These are phyloP conservation scores for Mesopsocus fuscifrons DNA, from an alignment of 2,888 invertebrate genomes.

Conservation along the genomic window DNA sequence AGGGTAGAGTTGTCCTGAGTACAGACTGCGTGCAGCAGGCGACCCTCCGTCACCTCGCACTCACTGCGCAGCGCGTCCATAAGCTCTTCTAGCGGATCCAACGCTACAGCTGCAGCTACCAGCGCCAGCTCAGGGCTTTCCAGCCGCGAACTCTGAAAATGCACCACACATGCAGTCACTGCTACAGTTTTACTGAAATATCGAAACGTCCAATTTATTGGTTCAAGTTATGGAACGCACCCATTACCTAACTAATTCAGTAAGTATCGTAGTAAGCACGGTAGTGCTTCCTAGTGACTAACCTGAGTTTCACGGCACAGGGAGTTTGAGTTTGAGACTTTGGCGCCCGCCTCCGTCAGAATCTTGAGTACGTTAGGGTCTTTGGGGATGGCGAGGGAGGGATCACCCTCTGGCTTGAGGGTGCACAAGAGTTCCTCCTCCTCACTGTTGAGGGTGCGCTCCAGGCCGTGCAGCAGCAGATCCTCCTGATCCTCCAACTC, in stretches of 20 bases:
- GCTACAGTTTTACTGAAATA: too few relatives aligned
- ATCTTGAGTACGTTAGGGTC: conserved; percentile 51
- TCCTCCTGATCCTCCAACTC: conserved; percentile 18
- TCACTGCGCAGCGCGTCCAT: conserved; percentile 23
- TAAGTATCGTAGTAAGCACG: too few relatives aligned
- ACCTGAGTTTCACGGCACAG: too few relatives aligned
- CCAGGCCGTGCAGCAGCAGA: conserved; percentile 23
- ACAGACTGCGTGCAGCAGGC: conserved; percentile 57
- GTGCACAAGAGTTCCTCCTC: conserved; percentile 26
- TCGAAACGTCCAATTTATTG: too few relatives aligned
- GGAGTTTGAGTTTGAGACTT: conserved; percentile 21
- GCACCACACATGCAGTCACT: conserved; percentile 11
- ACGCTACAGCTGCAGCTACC: conserved; percentile 25
- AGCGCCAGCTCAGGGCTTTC: conserved; percentile 24
- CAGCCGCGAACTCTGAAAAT: conserved; percentile 23
- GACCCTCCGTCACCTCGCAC: conserved; percentile 34
- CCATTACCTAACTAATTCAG: too few relatives aligned
- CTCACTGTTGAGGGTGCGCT: conserved; percentile 27
- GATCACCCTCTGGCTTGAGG: background rate
- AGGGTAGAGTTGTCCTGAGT: conserved; percentile 53
- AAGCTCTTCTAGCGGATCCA: conserved; percentile 26
- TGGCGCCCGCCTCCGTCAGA: conserved; percentile 55
- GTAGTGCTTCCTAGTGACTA: too few relatives aligned
- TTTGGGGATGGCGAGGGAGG: conserved; percentile 40
- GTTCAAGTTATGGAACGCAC: too few relatives aligned